Evolutionary conservation across 2,797 vertebrate species (phyloP).

Genomic region (Gallinago nigripennis): DNA sequence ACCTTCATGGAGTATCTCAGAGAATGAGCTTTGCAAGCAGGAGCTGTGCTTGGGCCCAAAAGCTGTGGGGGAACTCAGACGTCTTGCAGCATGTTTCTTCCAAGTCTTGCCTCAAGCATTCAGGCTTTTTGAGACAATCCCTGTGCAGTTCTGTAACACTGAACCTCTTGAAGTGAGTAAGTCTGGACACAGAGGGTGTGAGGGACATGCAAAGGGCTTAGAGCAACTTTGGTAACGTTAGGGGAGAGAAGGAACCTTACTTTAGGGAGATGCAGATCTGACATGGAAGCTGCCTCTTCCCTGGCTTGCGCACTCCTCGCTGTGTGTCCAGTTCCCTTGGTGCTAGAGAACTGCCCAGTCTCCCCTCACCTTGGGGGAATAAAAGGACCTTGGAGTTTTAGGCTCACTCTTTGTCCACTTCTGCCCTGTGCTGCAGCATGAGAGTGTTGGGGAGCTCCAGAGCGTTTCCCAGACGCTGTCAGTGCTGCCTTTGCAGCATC

Average conservation of each 20-base stretch:
- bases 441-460: rapidly evolving
- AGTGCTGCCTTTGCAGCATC: background rate
- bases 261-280: background rate
- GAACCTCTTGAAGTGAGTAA: background rate
- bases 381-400: background rate
- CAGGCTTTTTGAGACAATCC: background rate
- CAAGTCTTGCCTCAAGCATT: background rate
- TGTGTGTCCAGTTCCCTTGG: rapidly evolving
- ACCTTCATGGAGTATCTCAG: background rate
- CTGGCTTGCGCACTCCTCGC: background rate
- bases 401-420: background rate
- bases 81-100: background rate
- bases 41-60: background rate
- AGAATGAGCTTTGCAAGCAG: background rate
- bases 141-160: background rate
- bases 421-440: background rate
- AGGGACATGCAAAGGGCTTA: background rate
- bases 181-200: background rate
- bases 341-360: background rate
- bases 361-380: background rate
- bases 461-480: background rate
- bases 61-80: background rate
- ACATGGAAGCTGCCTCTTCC: background rate
- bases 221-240: background rate
- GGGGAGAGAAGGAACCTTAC: background rate